phyloP scores from a whole-genome alignment of 2,888 invertebrate genomes.

The Andrena trimmerana region DNA sequence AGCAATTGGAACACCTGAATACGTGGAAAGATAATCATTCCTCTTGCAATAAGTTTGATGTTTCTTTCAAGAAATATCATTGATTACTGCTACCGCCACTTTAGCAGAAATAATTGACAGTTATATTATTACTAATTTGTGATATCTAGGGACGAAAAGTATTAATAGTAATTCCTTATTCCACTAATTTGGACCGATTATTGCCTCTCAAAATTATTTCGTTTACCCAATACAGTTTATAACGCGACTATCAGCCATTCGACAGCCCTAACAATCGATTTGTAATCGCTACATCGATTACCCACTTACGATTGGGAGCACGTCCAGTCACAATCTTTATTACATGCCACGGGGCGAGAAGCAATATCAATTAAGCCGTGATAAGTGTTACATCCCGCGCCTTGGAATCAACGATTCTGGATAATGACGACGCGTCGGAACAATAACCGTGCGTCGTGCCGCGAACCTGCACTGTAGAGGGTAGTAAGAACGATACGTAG shows the following conservation, averaged over 20 bases:
- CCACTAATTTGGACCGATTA: no score
- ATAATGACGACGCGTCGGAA: constrained; percentile 34
- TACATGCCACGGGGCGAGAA: neutral
- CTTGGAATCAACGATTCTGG: constrained; percentile 38
- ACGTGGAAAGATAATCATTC: constrained; percentile 9
- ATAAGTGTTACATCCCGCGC: neutral
- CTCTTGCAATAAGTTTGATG: neutral
- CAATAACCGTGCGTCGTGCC: constrained; percentile 34
- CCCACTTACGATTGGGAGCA: constrained; percentile 12
- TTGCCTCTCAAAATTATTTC: no score
- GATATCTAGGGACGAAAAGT: no score
- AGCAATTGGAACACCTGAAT: constrained; percentile 45
- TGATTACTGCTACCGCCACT: no score
- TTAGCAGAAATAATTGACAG: no score
- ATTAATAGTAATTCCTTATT: no score
- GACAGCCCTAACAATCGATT: neutral
- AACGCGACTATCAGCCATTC: neutral
- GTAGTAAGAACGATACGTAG: constrained; percentile 2
- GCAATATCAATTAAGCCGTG: constrained; percentile 49
- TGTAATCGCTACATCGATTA: constrained; percentile 1
- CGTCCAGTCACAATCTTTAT: constrained; percentile 21
- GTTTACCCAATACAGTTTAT: no score
- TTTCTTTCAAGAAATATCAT: neutral
- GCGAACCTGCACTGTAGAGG: constrained; percentile 1
- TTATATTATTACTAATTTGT: no score